Evolutionary conservation across 92 coral and sea anemone species (phyloP), one percentile per base, ranked within the genome.

Genomic region (Zoanthus sansibaricus): DNA sequence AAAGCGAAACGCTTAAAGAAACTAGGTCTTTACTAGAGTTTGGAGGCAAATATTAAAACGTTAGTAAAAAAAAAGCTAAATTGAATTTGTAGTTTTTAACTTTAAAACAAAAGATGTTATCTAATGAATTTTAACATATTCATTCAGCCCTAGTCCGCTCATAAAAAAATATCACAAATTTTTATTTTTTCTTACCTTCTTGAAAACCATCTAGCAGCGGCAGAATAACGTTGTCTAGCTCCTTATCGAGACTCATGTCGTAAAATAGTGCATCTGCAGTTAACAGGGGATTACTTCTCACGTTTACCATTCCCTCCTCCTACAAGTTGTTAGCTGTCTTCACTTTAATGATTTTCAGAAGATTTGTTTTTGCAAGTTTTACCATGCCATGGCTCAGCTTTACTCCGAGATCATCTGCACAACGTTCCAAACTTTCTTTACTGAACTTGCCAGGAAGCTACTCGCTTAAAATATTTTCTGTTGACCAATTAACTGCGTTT

Each of bases 171-270:
- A 55, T 31, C 9, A 5, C 31, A 78, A 78, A 47, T 59, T 78
- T 7, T 25, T 16, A 37, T n/a, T 9, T 69, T 9, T 69, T 64
- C 85, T 80, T 15, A 80, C 85, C 85, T 80, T 80, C 75, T 71
- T 66, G 72, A 20, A 80, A 66, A n/a, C 46, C 85, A 48, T 18
- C 20, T 55, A 80, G 44, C 59, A 80, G 55, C 6, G 85, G 85
- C 21, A 67, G 45, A 64, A 80, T 80, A 45, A 80, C 67, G 64
- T 18, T 80, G 72, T 80, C 85, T 32, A 80, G 42, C 75, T 80
- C 85, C 66, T 67, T 54, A 45, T 80, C 85, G 20, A 46, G 17
- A 62, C 75, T 62, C 85, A 80, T 80, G 18, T 49, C 85, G 85
- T 80, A 48, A 70, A 37, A 80, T 59, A 66, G 25, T 46, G 58